Base-by-base conservation (phyloP, 1,140 invertebrate species). In the Cotesia vestalis region DNA sequence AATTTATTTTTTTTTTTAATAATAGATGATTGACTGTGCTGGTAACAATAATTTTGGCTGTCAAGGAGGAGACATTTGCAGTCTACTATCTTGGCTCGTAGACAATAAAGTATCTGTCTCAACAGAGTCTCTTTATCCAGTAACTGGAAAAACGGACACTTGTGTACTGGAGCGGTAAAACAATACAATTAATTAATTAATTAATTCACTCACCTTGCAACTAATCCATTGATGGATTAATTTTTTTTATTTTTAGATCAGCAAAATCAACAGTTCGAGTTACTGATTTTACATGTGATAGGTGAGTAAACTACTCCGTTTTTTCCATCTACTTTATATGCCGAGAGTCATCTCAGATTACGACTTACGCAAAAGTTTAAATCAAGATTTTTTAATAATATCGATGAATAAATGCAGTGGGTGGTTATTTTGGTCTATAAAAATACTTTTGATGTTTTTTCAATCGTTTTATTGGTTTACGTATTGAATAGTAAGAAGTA, bases 11-110 rank as follows among this genome's bases (percentile, higher is more conserved):
- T 4, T 35, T 40, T 11, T 6, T 46, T 46, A 11, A 11, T 46
- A 46, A n/a, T 51, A 96, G 90, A 89, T 93, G 75, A 92, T 96
- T 76, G 95, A 97, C 83, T 96, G 95, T 86, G 91, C 94, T 1
- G 85, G 85, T 36, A 87, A 90, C 59, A 90, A 90, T 53, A 94
- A 94, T 84, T 87, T 88, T 71, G 95, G 95, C 0, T 97, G 95
- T 82, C 79, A 88, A 4, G 95, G 95, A 53, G 95, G 95, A 35
- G 93, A 96, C 81, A 93, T 92, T 67, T 96, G 94, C 79, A 86
- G 87, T 67, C 88, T 95, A n/a, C 81, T 95, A 0, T 80, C 89
- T 1, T 96, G 94, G 94, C 78, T 96, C 60, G 73, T 85, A n/a
- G 75, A 83, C 55, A 89, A 90, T 71, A 89, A 91, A 67, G 84